phyloP scores from a whole-genome alignment of 2,888 invertebrate genomes.

The Sympetrum striolatum region DNA sequence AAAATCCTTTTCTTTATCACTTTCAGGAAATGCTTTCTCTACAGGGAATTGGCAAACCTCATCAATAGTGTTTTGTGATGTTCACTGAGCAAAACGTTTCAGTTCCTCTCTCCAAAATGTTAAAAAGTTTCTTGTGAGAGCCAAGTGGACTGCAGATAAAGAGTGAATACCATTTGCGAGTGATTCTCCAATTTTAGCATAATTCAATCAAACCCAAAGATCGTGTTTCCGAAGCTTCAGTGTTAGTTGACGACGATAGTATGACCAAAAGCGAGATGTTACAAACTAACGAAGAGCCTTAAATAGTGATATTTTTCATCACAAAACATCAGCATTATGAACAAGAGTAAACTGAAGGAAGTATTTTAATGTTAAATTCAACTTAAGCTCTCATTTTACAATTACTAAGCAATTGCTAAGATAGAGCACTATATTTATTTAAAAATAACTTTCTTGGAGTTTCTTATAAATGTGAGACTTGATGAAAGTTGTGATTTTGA shows the following conservation, averaged over 20 bases:
- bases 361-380: too few species aligned
- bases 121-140: background rate
- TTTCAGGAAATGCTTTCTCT: slow-evolving; percentile 68
- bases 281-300: background rate
- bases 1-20: background rate
- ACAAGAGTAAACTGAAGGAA: background rate
- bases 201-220: background rate
- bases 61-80: slow-evolving; percentile 59
- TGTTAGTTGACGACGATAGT: background rate
- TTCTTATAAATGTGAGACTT: too few species aligned
- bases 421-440: background rate
- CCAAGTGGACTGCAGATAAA: background rate
- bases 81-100: background rate
- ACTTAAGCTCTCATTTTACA: too few species aligned
- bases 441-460: too few species aligned
- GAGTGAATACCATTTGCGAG: background rate
- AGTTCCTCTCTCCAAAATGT: background rate
- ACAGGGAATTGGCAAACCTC: slow-evolving; percentile 70
- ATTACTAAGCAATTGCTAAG: background rate
- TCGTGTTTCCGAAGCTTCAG: background rate
- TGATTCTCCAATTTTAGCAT: background rate
- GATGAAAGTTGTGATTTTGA: too few species aligned
- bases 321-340: background rate
- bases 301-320: background rate
- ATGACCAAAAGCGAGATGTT: background rate